These are phyloP conservation scores for Xiphydria camelus DNA, from an alignment of 2,888 invertebrate species.

Conservation along the genomic window DNA sequence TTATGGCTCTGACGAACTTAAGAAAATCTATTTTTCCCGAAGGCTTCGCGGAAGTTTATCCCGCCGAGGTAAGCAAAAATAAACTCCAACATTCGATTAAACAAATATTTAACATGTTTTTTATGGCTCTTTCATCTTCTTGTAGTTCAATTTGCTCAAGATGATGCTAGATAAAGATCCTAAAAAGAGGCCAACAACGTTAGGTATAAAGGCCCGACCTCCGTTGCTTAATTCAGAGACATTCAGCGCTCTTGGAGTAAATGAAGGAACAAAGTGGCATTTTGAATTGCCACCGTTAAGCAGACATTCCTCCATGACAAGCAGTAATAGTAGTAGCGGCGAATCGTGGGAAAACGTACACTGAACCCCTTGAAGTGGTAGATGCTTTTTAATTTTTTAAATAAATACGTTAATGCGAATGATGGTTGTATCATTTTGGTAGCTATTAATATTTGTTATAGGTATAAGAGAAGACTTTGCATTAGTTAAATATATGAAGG, in stretches of 20 bases:
- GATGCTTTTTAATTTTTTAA: too few species aligned
- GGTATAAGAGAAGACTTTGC: too few species aligned
- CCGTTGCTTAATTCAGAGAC: slow-evolving; percentile 57
- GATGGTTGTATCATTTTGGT: too few species aligned
- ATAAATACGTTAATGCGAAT: too few species aligned
- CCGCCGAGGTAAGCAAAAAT: slow-evolving; percentile 76
- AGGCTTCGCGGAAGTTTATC: slow-evolving; percentile 67
- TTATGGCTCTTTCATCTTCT: slow-evolving; percentile 22
- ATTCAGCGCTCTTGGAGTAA: slow-evolving; percentile 51
- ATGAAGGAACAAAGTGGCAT: slow-evolving; percentile 58
- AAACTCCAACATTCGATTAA: background rate
- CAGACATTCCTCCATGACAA: slow-evolving; percentile 46
- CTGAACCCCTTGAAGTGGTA: too few species aligned
- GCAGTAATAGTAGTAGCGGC: slow-evolving; percentile 34
- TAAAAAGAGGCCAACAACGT: slow-evolving; percentile 73
- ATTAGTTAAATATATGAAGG: too few species aligned
- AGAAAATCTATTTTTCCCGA: slow-evolving; percentile 71
- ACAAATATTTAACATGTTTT: background rate
- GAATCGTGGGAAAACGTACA: slow-evolving; percentile 16
- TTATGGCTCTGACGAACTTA: slow-evolving; percentile 68
- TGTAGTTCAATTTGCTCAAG: slow-evolving; percentile 72
- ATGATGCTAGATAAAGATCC: slow-evolving; percentile 79
- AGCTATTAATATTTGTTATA: too few species aligned
- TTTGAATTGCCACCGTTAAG: slow-evolving; percentile 60
- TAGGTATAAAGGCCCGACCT: slow-evolving; percentile 68